Evolutionary conservation across 2,113 vertebrate species (phyloP).

Genomic region (Takifugu flavidus): DNA sequence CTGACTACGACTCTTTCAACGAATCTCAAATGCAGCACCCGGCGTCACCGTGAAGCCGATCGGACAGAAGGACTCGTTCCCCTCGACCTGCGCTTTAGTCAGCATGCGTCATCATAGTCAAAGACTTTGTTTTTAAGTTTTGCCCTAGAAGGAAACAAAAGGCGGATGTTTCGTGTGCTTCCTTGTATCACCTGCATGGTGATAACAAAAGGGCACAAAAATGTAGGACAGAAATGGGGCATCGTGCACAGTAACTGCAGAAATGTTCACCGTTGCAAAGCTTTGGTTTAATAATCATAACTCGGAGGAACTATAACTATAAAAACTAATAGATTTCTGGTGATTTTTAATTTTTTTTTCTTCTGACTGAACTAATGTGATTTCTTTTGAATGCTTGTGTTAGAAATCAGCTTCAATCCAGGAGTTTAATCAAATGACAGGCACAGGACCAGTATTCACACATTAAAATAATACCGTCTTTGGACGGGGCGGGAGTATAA

Average conservation of each 20-base stretch:
- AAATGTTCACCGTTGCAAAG: not conserved
- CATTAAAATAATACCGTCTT: no score
- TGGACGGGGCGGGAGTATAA: no score
- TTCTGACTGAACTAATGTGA: not conserved
- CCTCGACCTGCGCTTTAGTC: no score
- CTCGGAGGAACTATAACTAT: not conserved
- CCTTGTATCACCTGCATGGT: constrained; percentile 4
- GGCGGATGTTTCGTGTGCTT: not conserved
- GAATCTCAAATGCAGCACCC: no score
- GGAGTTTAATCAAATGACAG: no score
- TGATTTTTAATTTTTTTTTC: not conserved
- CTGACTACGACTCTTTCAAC: no score
- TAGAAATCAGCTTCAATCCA: no score
- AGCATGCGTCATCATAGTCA: no score
- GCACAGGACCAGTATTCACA: no score
- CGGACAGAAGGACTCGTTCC: no score
- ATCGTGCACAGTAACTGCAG: not conserved
- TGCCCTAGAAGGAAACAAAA: not conserved
- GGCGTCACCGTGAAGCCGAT: no score
- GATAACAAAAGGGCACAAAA: not conserved
- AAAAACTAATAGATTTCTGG: not conserved
- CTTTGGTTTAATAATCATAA: not conserved
- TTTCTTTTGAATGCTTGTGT: not conserved
- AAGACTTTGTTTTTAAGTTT: no score
- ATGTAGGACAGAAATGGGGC: not conserved